Conservation (phyloP, 2,113 vertebrate genomes). For the Hypanus sabinus region DNA sequence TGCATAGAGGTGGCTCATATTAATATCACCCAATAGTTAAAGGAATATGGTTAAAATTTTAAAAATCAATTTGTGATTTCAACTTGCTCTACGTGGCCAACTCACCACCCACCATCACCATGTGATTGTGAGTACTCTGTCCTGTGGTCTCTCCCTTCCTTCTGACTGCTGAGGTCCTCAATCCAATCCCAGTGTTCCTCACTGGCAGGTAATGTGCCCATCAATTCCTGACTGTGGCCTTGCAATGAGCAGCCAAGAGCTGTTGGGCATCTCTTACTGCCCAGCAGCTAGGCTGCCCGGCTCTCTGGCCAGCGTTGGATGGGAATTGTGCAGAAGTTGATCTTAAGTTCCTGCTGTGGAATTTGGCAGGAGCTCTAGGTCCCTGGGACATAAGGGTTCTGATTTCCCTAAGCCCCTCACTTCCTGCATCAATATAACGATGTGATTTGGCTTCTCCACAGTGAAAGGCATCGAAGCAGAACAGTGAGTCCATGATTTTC, state of each 20-base stretch:
- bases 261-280: not conserved
- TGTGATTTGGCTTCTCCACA: not conserved
- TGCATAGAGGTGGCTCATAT: not conserved
- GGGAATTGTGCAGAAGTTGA: not conserved
- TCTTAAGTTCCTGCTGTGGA: not conserved
- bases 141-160: not conserved
- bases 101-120: not conserved
- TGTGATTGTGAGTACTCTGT: not conserved
- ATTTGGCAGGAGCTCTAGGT: not conserved
- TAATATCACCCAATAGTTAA: not conserved
- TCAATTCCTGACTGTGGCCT: too few relatives aligned
- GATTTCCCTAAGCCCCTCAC: not conserved
- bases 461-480: not conserved
- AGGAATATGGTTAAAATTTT: not conserved
- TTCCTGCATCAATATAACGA: too few relatives aligned
- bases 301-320: not conserved
- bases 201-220: not conserved
- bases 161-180: not conserved
- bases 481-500: not conserved
- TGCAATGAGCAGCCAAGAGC: too few relatives aligned
- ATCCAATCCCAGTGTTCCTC: not conserved
- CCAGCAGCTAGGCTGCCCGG: not conserved
- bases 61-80: not conserved
- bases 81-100: not conserved
- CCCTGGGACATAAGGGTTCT: not conserved